A percentile compares a stretch with the other conserved stretches of the same genome.
Evolutionary conservation across 2,888 invertebrate species (phyloP).

Genomic region (Frankliniella fusca): DNA sequence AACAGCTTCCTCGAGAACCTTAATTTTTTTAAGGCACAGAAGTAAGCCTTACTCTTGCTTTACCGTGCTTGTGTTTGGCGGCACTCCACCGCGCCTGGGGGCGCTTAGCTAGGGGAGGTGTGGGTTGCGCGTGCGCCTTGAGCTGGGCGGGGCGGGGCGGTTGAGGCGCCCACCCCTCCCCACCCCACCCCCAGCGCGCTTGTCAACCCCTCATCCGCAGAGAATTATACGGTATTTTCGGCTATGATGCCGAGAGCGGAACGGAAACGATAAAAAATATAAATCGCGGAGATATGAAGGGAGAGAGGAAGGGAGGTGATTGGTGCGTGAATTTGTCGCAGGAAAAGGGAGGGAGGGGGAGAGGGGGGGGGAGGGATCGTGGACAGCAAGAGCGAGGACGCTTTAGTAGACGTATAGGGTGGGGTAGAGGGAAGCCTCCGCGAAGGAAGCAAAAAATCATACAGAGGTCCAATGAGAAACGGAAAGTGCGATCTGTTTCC

Average conservation of each 20-base stretch:
- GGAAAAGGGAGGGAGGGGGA: background rate
- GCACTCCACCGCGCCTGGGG: too few relatives aligned
- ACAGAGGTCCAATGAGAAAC: background rate
- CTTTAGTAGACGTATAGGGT: background rate
- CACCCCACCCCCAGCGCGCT: background rate
- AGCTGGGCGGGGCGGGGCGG: too few relatives aligned
- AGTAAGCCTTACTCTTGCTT: too few relatives aligned
- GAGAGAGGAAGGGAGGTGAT: background rate
- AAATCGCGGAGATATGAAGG: background rate
- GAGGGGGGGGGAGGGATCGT: background rate
- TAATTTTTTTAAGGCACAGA: too few relatives aligned
- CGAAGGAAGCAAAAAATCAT: background rate
- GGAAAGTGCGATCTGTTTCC: background rate
- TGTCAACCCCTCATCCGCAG: conserved; percentile 7
- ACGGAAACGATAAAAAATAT: background rate
- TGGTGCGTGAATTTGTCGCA: background rate
- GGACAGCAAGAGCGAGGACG: too few relatives aligned
- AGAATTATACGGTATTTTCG: conserved; percentile 8
- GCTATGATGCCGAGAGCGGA: background rate
- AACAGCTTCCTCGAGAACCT: too few relatives aligned
- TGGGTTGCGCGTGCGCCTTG: too few relatives aligned
- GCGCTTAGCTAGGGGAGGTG: too few relatives aligned
- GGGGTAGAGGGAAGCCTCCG: background rate
- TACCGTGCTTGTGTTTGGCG: too few relatives aligned
- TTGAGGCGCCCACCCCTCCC: too few relatives aligned